Base-by-base conservation (phyloP, 2,888 invertebrate genomes). In the Anticlea derivata region DNA sequence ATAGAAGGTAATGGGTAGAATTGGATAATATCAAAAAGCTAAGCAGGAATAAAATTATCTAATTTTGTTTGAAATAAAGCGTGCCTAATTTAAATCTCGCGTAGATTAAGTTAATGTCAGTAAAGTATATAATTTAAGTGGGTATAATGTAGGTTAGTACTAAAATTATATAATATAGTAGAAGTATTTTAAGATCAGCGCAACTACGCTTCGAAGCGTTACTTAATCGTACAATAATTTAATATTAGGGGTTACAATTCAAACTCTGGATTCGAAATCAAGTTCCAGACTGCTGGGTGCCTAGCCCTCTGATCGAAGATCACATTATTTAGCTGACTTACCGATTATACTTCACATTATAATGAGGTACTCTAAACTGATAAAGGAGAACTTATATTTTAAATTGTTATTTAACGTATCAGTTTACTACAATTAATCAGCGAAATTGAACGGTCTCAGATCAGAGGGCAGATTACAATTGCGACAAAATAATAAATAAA, bases 151-250 rank as follows among this genome's bases (percentile, higher is more conserved):
- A 77, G 78, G 80, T 85, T 80, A 73, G 71, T 75, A 86, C 86
- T 88, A 87, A 86, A 88, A 89, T 86, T 86, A 89, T 88, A 88
- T 58, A 83, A 82, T 86, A 73, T 86, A 84, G 79, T 85, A 80
- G 69, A 84, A 83, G 75, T 73, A 63, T 68, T 70, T 78, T 72
- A 80, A 83, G 74, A 70, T 80, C 86, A 86, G 89, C 88, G 55
- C 78, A 79, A 82, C 89, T 90, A 90, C 86, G 86, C 89, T 63
- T 80, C 64, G 55, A 89, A 88, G 89, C 89, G 80, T 81, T 85
- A 86, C 85, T 87, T 87, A 88, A 84, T 77, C 63, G 78, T 86
- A 86, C 65, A 80, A 82, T 85, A 82, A 83, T 79, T 78, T 57
- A 79, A 78, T 79, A 83, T 78, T 80, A 73, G 75, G 80, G 83